These are phyloP conservation scores for Chironex yamaguchii DNA, from an alignment of 30 jellyfish, hydroid and myxozoan species.

Conservation along the genomic window DNA sequence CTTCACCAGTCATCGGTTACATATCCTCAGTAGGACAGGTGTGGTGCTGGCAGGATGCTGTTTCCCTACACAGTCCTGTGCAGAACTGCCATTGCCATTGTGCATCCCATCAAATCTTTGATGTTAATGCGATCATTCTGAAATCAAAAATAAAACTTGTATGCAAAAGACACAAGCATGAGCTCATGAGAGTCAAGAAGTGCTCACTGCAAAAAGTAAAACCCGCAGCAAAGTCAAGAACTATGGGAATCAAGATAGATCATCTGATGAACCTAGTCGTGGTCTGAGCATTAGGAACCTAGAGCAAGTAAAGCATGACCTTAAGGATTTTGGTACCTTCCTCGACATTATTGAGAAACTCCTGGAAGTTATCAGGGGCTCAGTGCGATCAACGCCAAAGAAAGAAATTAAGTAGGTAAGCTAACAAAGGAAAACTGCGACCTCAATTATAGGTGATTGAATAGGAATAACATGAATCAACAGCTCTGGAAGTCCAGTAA, in stretches of 20 bases:
- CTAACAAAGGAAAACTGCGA: slow-evolving; percentile 8
- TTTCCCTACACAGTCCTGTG: too few relatives aligned
- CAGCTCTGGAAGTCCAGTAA: slow-evolving; percentile 13
- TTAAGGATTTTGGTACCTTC: neutral
- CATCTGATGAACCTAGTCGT: too few relatives aligned
- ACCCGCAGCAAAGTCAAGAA: slow-evolving; percentile 18
- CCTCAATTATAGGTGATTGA: neutral
- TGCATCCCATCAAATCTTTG: too few relatives aligned
- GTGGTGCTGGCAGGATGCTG: too few relatives aligned
- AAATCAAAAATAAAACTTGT: neutral
- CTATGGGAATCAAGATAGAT: slow-evolving; percentile 11
- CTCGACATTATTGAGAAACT: slow-evolving; percentile 10
- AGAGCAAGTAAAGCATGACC: slow-evolving; percentile 11
- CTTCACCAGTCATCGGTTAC: too few relatives aligned
- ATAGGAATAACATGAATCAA: slow-evolving; percentile 22
- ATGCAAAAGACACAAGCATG: neutral
- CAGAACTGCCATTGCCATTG: too few relatives aligned
- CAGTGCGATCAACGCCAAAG: slow-evolving; percentile 1
- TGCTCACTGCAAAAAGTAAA: neutral
- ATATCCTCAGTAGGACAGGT: too few relatives aligned
- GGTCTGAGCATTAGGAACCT: slow-evolving; percentile 5
- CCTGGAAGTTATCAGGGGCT: neutral
- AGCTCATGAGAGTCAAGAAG: slow-evolving; percentile 21
- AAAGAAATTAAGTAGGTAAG: slow-evolving; percentile 7
- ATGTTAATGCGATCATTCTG: too few relatives aligned